These are phyloP conservation scores for Aphelinus certus DNA, from an alignment of 1,140 invertebrate species.

Conservation along the genomic window DNA sequence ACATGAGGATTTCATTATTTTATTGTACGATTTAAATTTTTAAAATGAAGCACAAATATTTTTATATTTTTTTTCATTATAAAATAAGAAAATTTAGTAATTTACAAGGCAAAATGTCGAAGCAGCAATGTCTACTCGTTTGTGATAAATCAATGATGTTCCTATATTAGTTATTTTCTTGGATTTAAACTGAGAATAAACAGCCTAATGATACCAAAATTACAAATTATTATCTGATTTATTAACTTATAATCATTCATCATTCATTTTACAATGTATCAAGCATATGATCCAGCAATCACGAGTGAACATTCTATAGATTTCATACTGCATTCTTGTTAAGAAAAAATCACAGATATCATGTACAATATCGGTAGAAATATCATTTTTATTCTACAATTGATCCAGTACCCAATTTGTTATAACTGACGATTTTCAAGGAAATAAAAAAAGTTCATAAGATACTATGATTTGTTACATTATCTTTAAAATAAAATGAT, in stretches of 20 bases:
- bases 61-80: too few relatives aligned
- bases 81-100: too few relatives aligned
- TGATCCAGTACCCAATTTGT: slow-evolving; percentile 40
- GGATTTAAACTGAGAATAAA: neutral
- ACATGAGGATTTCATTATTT: neutral
- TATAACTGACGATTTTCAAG: slow-evolving; percentile 33
- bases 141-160: slow-evolving; percentile 21
- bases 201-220: slow-evolving; percentile 3
- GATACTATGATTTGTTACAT: slow-evolving; percentile 15
- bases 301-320: slow-evolving; percentile 30
- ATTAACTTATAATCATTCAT: slow-evolving; percentile 17
- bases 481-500: slow-evolving; percentile 12
- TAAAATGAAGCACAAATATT: too few relatives aligned
- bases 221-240: slow-evolving; percentile 37
- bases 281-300: slow-evolving; percentile 18
- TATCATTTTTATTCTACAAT: slow-evolving; percentile 44
- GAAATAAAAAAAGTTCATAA: slow-evolving; percentile 29
- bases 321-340: slow-evolving; percentile 23
- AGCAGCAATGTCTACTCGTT: neutral
- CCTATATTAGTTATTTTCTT: slow-evolving; percentile 5
- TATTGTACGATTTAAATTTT: too few relatives aligned
- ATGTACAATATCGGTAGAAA: slow-evolving; percentile 48
- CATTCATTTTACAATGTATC: slow-evolving; percentile 24
- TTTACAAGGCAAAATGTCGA: too few relatives aligned
- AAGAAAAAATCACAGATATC: slow-evolving; percentile 48